Evolutionary conservation across 2,888 invertebrate species (phyloP).

Genomic region (Caenorhabditis sp.): DNA sequence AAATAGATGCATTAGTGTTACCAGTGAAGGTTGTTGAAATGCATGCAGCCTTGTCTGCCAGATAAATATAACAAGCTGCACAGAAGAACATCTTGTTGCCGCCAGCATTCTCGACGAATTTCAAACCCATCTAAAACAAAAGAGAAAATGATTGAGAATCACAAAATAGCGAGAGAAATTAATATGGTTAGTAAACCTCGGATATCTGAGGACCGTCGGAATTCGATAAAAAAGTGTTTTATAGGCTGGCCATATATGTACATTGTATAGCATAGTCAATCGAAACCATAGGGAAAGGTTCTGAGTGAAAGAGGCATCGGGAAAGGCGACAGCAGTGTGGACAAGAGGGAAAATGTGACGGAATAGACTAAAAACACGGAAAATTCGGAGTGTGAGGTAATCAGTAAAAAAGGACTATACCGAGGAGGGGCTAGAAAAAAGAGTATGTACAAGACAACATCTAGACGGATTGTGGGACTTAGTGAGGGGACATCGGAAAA

Average conservation of each 20-base stretch:
- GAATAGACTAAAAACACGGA: not conserved
- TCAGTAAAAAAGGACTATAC: not conserved
- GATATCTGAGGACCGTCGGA: no score
- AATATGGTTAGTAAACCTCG: not conserved
- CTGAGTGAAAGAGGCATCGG: slow-evolving; percentile 3
- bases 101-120: slow-evolving; percentile 96
- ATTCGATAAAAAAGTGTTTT: no score
- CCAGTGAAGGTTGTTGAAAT: slow-evolving; percentile 85
- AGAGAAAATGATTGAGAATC: not conserved
- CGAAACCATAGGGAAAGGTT: slow-evolving; percentile 7
- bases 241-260: slow-evolving; percentile 4
- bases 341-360: not conserved
- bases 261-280: not conserved
- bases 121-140: slow-evolving; percentile 91
- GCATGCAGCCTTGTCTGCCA: slow-evolving; percentile 95
- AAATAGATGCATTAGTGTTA: no score
- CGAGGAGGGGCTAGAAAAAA: not conserved
- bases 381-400: slow-evolving; percentile 12
- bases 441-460: not conserved
- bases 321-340: slow-evolving; percentile 2
- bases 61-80: slow-evolving; percentile 94
- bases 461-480: no score
- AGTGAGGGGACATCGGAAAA: no score
- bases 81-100: slow-evolving; percentile 95
- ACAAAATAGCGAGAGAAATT: not conserved